Conservation (phyloP, 2,797 vertebrate genomes). For the Muscicapa comitata region DNA sequence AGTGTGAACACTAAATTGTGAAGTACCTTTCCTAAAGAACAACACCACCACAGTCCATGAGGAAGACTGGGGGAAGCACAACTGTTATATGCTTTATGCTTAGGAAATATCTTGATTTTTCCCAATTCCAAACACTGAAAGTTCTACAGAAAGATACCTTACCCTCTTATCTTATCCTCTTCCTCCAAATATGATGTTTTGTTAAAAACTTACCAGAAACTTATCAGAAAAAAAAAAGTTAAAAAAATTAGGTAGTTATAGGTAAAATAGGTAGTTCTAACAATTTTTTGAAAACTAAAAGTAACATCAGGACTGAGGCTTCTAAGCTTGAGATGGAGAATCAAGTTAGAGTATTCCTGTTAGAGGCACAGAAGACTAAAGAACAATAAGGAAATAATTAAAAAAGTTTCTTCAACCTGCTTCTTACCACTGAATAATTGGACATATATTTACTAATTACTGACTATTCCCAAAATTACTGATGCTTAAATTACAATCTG, state of each 20-base stretch:
- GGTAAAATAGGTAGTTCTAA: not conserved
- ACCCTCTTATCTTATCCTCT: rapidly evolving
- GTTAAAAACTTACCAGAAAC: not conserved
- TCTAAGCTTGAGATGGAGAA: not conserved
- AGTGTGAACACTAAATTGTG: not conserved
- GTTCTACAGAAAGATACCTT: not conserved
- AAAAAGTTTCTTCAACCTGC: not conserved
- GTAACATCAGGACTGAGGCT: not conserved
- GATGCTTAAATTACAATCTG: not conserved
- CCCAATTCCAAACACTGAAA: not conserved
- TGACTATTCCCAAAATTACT: not conserved
- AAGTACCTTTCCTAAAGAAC: not conserved
- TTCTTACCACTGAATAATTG: not conserved
- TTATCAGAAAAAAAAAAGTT: not conserved
- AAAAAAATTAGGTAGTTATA: too few relatives aligned
- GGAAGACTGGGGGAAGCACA: not conserved
- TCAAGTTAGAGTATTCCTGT: not conserved
- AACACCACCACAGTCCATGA: not conserved
- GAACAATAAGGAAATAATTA: not conserved
- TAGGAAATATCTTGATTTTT: not conserved
- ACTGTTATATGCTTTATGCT: not conserved
- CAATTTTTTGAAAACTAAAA: rapidly evolving
- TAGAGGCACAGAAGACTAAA: not conserved
- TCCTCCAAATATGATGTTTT: not conserved
- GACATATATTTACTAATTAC: not conserved